Percentiles rank a stretch among this genome's conserved stretches.
Conservation (phyloP, 1,140 invertebrate genomes). For the Frieseomelitta varia region DNA sequence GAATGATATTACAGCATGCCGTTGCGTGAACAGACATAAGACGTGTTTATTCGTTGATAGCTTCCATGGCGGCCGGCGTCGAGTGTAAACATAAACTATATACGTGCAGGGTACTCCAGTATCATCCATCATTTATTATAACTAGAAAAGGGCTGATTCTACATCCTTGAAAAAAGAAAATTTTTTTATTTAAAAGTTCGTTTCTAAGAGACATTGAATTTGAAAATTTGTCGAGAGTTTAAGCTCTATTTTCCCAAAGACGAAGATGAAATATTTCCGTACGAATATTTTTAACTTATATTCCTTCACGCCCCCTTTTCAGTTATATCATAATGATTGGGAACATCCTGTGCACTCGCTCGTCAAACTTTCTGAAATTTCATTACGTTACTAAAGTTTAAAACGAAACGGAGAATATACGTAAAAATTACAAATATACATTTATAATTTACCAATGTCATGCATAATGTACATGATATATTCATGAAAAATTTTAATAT, state of each 20-base stretch:
- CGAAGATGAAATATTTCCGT: not conserved
- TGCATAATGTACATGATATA: not conserved
- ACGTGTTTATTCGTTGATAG: slow-evolving; percentile 36
- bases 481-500: too few relatives aligned
- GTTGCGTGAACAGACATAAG: slow-evolving; percentile 14
- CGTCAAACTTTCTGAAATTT: not conserved
- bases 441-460: not conserved
- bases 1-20: slow-evolving; percentile 10
- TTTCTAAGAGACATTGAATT: not conserved
- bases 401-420: not conserved
- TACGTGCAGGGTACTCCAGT: not conserved
- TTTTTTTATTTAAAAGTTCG: not conserved
- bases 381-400: not conserved
- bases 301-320: not conserved
- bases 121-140: not conserved
- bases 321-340: not conserved
- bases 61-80: slow-evolving; percentile 16
- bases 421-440: not conserved
- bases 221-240: not conserved
- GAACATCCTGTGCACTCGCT: not conserved
- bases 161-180: not conserved
- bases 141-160: not conserved
- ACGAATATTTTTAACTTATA: not conserved
- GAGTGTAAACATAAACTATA: slow-evolving; percentile 6
- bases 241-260: not conserved